Conservation (phyloP, 2,797 vertebrate genomes). For the Uromys caudimaculatus region DNA sequence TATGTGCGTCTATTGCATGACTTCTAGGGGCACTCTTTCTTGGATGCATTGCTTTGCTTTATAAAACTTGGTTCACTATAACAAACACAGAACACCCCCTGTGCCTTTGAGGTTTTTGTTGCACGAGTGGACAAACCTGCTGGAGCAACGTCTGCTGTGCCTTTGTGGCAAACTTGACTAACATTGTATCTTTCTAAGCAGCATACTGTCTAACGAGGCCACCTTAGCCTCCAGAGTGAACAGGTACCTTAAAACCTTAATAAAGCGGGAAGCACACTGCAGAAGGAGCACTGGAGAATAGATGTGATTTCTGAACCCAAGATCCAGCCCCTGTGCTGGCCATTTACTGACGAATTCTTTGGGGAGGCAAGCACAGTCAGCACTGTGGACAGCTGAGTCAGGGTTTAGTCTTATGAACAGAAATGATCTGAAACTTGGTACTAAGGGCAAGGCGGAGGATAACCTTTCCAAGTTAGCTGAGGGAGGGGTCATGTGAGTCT, state of each 20-base stretch:
- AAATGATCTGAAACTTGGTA: conserved; percentile 27
- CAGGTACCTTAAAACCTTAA: background rate
- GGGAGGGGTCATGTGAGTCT: background rate
- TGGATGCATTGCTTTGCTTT: conserved; percentile 13
- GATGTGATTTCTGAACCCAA: background rate
- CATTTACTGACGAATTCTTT: conserved; percentile 33
- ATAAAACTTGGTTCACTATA: background rate
- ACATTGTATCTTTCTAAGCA: background rate
- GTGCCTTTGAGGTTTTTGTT: background rate
- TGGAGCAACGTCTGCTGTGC: background rate
- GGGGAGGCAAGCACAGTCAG: background rate
- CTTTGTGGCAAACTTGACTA: background rate
- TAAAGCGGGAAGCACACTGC: background rate
- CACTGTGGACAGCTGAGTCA: background rate
- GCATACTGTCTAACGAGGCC: background rate
- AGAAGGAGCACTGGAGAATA: background rate
- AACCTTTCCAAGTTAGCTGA: background rate
- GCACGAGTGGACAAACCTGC: background rate
- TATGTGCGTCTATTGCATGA: background rate
- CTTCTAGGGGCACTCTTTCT: background rate
- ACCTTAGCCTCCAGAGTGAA: background rate
- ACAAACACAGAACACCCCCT: background rate
- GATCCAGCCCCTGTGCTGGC: background rate
- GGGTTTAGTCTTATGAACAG: background rate
- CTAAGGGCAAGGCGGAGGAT: background rate